Percentiles rank a stretch among this genome's conserved stretches.
Evolutionary conservation across 1,140 invertebrate species (phyloP).

Genomic region (Musca domestica): DNA sequence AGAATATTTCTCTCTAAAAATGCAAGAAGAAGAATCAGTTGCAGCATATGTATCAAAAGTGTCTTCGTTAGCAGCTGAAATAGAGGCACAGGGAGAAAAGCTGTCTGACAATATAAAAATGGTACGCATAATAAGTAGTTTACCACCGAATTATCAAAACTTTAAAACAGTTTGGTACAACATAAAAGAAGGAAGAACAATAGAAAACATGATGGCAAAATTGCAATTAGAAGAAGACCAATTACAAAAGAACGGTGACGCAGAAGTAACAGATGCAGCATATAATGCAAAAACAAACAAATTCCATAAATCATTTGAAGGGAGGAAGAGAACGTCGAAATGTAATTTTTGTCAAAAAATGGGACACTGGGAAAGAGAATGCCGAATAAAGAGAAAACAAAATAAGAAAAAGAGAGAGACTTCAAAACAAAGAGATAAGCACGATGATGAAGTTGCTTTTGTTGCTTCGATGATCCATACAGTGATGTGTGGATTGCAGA

Average conservation of each 20-base stretch:
- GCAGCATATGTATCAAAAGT: constrained; percentile 30
- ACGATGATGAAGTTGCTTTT: background rate
- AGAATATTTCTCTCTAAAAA: constrained; percentile 31
- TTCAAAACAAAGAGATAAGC: background rate
- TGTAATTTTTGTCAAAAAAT: constrained; percentile 18
- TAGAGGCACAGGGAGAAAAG: constrained; percentile 28
- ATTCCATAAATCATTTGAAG: too few relatives aligned
- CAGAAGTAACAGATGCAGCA: constrained; percentile 1
- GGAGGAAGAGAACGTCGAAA: constrained; percentile 1
- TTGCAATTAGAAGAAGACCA: constrained; percentile 19
- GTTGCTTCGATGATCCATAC: background rate
- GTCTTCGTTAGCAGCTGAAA: constrained; percentile 28
- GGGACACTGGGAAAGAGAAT: constrained; percentile 16
- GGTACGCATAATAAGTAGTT: constrained; percentile 27
- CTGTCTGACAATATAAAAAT: constrained; percentile 30
- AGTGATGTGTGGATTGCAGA: constrained; percentile 32
- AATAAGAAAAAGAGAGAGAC: background rate
- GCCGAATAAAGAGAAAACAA: constrained; percentile 7
- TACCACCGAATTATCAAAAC: constrained; percentile 26
- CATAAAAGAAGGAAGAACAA: constrained; percentile 27
- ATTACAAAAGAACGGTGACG: constrained; percentile 4
- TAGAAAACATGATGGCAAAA: constrained; percentile 19
- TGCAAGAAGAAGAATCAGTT: constrained; percentile 24
- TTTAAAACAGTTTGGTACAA: constrained; percentile 30
- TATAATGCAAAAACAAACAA: constrained; percentile 11